phyloP scores from a whole-genome alignment of 92 coral and sea anemone species.

The Metridium senile region DNA sequence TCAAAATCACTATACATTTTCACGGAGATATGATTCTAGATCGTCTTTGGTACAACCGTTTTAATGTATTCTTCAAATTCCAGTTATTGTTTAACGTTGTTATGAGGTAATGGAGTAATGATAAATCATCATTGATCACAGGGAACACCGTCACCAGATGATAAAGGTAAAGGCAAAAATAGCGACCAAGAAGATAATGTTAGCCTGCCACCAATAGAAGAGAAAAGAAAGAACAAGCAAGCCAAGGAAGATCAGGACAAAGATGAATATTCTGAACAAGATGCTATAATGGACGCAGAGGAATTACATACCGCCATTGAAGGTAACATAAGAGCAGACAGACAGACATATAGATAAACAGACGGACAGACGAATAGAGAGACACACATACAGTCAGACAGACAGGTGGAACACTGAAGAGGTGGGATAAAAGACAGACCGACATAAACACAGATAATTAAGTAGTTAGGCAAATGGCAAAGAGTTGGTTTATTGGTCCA shows the following conservation, averaged over 20 bases:
- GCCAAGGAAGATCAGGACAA: slow-evolving; percentile 42
- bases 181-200: slow-evolving; percentile 69
- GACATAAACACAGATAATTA: no score
- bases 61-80: neutral
- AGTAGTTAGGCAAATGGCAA: no score
- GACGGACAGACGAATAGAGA: no score
- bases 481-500: no score
- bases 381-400: no score
- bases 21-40: no score
- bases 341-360: no score
- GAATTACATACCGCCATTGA: slow-evolving; percentile 82
- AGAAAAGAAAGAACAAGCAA: slow-evolving; percentile 36
- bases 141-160: slow-evolving; percentile 56
- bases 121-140: slow-evolving; percentile 6
- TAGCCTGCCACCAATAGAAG: slow-evolving; percentile 87
- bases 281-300: slow-evolving; percentile 76
- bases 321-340: slow-evolving; percentile 52
- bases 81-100: neutral
- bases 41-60: no score
- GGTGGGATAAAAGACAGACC: no score
- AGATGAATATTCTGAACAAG: slow-evolving; percentile 64
- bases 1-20: no score
- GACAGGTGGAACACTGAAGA: no score
- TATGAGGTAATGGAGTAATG: no score
- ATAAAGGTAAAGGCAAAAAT: slow-evolving; percentile 28